phyloP scores from a whole-genome alignment of 2,797 vertebrate genomes.

The Esox lucius region DNA sequence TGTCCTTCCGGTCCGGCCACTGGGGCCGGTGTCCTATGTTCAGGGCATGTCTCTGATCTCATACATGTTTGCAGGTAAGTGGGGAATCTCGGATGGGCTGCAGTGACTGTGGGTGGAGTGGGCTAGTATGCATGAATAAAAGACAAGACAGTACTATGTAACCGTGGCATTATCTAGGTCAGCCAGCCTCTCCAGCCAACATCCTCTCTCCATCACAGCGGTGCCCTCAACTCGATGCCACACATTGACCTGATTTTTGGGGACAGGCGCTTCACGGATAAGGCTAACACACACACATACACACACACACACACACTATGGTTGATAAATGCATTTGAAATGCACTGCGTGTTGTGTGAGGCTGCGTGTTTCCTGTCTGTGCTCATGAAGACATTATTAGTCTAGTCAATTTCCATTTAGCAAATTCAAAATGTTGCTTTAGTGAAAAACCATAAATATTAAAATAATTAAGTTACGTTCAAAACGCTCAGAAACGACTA shows the following conservation, averaged over 20 bases:
- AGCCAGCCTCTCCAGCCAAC: conserved; percentile 32
- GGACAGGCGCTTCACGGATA: conserved; percentile 22
- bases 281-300: conserved; percentile 14
- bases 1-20: conserved; percentile 17
- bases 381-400: background rate
- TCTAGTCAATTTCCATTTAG: background rate
- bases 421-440: background rate
- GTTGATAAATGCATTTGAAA: background rate
- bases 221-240: conserved; percentile 34
- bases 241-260: conserved; percentile 57
- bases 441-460: background rate
- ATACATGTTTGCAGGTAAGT: background rate
- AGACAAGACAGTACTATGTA: conserved; percentile 23
- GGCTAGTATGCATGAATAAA: conserved; percentile 41
- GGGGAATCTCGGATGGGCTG: conserved; percentile 11
- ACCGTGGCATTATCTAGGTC: conserved; percentile 58
- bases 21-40: conserved; percentile 14
- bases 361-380: background rate
- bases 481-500: background rate
- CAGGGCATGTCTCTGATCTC: conserved; percentile 28
- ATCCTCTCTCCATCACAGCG: conserved; percentile 29
- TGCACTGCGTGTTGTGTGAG: background rate
- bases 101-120: conserved; percentile 19
- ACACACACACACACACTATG: conserved; percentile 16
- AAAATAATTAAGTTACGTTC: background rate